Base-by-base conservation (phyloP, 2,113 vertebrate genomes). In the Rhinogobius similis region DNA sequence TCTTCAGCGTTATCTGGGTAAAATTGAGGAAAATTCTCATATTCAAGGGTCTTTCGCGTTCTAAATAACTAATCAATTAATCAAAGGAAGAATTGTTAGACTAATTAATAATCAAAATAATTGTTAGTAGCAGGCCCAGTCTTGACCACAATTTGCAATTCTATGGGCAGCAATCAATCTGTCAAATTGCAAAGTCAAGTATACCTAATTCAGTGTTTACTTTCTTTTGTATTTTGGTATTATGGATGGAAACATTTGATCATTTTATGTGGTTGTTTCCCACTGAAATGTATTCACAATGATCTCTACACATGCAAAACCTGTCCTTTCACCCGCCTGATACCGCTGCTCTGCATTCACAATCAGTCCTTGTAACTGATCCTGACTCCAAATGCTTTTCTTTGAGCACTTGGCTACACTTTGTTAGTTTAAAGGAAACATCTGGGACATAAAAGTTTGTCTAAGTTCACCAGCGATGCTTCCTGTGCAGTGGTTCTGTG, bases 381-480 rank as follows among this genome's bases (percentile, higher is more conserved):
- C 27, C 55, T 10, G 27, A 18, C 56, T 32, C 56, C 16, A 13
- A 59, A 59, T 20, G 27, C 56, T 32, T 38, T 38, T 61, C 29
- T 38, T 18, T 38, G 27, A 61, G 9, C n/a, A 38, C 18, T 1
- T 20, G 10, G 18, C 58, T 61, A 29, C 58, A 4, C 14, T 61
- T 36, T 36, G 18, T 18, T 12, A 21, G 26, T 20, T 58, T 58
- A 61, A 36, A 61, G 20, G 32, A 6, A 61, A 61, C 58, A 61
- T 61, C 58, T 38, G 58, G 58, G 58, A 20, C 18, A 61, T 61
- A 61, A 61, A 61, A 61, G 58, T 36, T 61, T 61, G 58, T n/a
- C 16, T 21, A 21, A 61, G 62, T 67, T 72, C 56, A 27, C 18
- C 23, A 32, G 27, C 12, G 68, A 32, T 70, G 46, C 8, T 5